These are phyloP conservation scores for Zophobas morio DNA, from an alignment of 1,140 invertebrate genomes.

Conservation along the genomic window DNA sequence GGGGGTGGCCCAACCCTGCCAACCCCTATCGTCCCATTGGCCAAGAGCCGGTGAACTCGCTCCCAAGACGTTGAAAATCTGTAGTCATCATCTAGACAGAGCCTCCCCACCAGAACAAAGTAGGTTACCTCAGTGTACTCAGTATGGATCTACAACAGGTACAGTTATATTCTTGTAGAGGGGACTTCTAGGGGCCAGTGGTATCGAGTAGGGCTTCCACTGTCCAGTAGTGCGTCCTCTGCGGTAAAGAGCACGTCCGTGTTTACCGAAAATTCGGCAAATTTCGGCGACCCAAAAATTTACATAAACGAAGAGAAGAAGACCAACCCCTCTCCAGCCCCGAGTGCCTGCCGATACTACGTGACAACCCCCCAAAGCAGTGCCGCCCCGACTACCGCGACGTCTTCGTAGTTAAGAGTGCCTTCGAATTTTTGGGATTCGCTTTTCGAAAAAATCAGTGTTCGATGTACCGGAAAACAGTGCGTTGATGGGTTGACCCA, in stretches of 20 bases:
- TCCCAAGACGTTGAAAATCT: constrained; percentile 29
- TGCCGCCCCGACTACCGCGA: no score
- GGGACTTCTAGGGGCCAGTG: constrained; percentile 60
- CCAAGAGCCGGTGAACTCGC: neutral
- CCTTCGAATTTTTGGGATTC: neutral
- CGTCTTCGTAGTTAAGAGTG: neutral
- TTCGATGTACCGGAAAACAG: constrained; percentile 18
- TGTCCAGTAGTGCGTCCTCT: constrained; percentile 61
- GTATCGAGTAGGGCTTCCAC: constrained; percentile 61
- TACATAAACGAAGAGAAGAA: constrained; percentile 30
- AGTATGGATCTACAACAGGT: constrained; percentile 66
- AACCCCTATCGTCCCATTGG: neutral
- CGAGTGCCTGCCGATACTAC: neutral
- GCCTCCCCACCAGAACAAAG: constrained; percentile 57
- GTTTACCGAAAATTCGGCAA: constrained; percentile 47
- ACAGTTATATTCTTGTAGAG: constrained; percentile 66
- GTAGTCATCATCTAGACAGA: constrained; percentile 54
- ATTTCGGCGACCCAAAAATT: constrained; percentile 47
- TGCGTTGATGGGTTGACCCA: constrained; percentile 39
- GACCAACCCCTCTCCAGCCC: constrained; percentile 1
- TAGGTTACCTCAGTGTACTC: constrained; percentile 65
- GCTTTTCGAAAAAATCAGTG: neutral
- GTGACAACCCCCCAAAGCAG: no score
- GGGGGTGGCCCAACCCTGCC: constrained; percentile 11
- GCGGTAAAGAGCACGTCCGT: constrained; percentile 54